These are phyloP conservation scores for Tricholauxania praeusta DNA, from an alignment of 2,888 invertebrate species.

Conservation along the genomic window DNA sequence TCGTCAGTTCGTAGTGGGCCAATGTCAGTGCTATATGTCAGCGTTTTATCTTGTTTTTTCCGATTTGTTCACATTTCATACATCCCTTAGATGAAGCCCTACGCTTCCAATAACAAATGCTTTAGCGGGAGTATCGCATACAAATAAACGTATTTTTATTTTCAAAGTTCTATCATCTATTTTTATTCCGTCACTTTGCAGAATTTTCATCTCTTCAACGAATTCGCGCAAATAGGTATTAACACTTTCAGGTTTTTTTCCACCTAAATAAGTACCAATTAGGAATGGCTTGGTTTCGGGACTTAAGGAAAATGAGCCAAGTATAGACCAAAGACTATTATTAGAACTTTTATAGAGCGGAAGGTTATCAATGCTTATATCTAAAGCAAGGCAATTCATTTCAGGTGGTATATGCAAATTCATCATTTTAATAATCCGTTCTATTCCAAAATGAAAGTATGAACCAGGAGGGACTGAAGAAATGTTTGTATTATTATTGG, in stretches of 20 bases:
- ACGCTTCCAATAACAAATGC: neutral
- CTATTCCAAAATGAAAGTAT: slow-evolving; percentile 30
- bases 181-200: neutral
- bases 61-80: slow-evolving; percentile 8
- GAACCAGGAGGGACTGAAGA: slow-evolving; percentile 23
- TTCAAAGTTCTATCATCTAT: neutral
- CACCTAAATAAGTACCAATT: slow-evolving; percentile 15
- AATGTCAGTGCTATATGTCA: slow-evolving; percentile 12
- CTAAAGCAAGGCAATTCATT: slow-evolving; percentile 17
- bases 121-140: neutral
- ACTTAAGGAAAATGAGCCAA: slow-evolving; percentile 18
- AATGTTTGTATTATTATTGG: slow-evolving; percentile 14
- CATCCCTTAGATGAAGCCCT: slow-evolving; percentile 11
- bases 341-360: slow-evolving; percentile 26
- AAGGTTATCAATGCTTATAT: slow-evolving; percentile 32
- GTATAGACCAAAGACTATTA: slow-evolving; percentile 21
- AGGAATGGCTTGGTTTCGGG: slow-evolving; percentile 5
- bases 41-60: slow-evolving; percentile 13
- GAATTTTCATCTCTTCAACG: slow-evolving; percentile 13
- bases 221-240: slow-evolving; percentile 21
- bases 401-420: slow-evolving; percentile 13
- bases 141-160: neutral
- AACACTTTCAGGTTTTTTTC: slow-evolving; percentile 21
- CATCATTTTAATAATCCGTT: slow-evolving; percentile 11
- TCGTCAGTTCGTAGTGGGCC: slow-evolving; percentile 18